Percentiles rank a stretch among this genome's conserved stretches.
Evolutionary conservation across 2,113 vertebrate genomes (phyloP).

Genomic region (Centropus bengalensis): DNA sequence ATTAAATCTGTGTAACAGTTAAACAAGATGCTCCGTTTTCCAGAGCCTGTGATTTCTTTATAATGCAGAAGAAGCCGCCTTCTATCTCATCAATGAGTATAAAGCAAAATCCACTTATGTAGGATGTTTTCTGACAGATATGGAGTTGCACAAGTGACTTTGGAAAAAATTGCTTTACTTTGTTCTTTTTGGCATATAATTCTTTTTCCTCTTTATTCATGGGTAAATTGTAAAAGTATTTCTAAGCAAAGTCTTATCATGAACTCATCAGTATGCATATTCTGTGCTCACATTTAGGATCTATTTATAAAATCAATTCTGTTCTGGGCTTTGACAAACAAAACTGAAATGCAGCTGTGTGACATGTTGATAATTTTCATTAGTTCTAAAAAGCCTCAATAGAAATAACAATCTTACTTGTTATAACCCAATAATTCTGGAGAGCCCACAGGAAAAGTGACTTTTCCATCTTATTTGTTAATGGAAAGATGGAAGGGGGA

Average conservation of each 20-base stretch:
- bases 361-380: slow-evolving; percentile 83
- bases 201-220: slow-evolving; percentile 65
- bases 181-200: slow-evolving; percentile 64
- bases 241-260: slow-evolving; percentile 80
- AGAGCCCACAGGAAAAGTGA: slow-evolving; percentile 72
- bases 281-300: slow-evolving; percentile 79
- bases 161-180: slow-evolving; percentile 54
- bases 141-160: slow-evolving; percentile 65
- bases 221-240: slow-evolving; percentile 74
- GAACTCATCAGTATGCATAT: slow-evolving; percentile 79
- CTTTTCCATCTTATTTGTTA: slow-evolving; percentile 46
- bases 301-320: slow-evolving; percentile 87
- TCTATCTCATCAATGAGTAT: slow-evolving; percentile 14
- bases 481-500: background rate
- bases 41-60: background rate
- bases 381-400: slow-evolving; percentile 78
- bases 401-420: slow-evolving; percentile 78
- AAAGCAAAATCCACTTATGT: slow-evolving; percentile 27
- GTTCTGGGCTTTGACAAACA: slow-evolving; percentile 79
- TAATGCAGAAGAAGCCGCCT: background rate
- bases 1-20: background rate
- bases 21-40: slow-evolving; percentile 1
- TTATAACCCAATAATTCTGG: slow-evolving; percentile 70
- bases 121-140: background rate
- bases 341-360: slow-evolving; percentile 84